Evolutionary conservation across 2,888 invertebrate species (phyloP), one percentile per base, ranked within the genome.

Genomic region (Colletes collaris): DNA sequence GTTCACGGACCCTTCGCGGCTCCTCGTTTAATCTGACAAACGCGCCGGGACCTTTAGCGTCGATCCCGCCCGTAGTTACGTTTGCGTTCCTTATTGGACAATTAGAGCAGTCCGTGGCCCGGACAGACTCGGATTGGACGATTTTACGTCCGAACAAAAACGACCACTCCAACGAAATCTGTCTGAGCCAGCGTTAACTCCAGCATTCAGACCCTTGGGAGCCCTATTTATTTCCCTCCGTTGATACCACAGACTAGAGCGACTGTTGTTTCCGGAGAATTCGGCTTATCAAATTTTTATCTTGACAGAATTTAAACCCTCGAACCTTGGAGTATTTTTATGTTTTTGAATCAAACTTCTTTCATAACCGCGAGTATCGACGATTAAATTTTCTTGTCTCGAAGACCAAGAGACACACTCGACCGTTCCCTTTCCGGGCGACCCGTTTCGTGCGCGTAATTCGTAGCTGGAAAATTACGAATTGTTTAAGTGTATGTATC

Each of bases 11-110:
- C 70, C 76, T 80, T 68, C 68, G 40, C 60, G 56, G 69, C 56
- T 55, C 66, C 72, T 72, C 63, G 75, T 70, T 76, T 66, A 79
- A 82, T 75, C 70, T 64, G 71, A 78, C 79, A 70, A 79, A 79
- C 55, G 72, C 50, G 27, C 49, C 53, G 44, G 52, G 59, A 77
- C 77, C 55, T 58, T 63, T 49, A 44, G 65, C 58, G 59, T 52
- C 59, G 63, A 50, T 63, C 46, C 71, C 58, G 44, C 19, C 37
- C 37, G 27, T 37, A 56, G 49, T 16, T 55, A 19, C 44, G 46
- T 27, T 59, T 53, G 75, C 76, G 46, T 59, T 76, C 53, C 76
- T 75, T 76, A 76, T 76, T 64, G 55, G 35, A 50, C 77, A 76
- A 76, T 76, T 62, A 63, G 52, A 52, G 27, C 27, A 27, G 63